Conservation (phyloP, 2,888 invertebrate species). For the Sphaeridia pumilis region DNA sequence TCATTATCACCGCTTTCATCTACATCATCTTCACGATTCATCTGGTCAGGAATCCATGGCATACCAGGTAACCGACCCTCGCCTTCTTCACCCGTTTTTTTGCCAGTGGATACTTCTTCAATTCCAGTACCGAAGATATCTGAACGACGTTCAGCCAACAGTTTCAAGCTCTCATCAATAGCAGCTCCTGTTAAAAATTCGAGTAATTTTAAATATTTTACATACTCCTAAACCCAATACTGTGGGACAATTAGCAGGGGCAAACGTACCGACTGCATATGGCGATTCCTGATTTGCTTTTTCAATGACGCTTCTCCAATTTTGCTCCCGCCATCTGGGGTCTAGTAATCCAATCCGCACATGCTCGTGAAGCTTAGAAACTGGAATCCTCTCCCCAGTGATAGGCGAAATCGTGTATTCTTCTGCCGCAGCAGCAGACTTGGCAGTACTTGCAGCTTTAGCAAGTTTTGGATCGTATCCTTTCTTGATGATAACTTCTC, state of each 20-base stretch:
- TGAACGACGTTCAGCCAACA: slow-evolving; percentile 94
- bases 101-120: slow-evolving; percentile 98
- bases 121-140: slow-evolving; percentile 99
- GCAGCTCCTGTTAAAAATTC: slow-evolving; percentile 58
- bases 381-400: slow-evolving; percentile 94
- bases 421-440: slow-evolving; percentile 54
- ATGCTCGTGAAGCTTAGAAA: slow-evolving; percentile 94
- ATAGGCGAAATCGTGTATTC: slow-evolving; percentile 95
- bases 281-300: slow-evolving; percentile 83
- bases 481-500: slow-evolving; percentile 84
- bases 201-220: background rate
- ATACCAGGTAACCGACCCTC: slow-evolving; percentile 42
- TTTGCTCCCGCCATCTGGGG: slow-evolving; percentile 94
- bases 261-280: slow-evolving; percentile 50
- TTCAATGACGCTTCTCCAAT: slow-evolving; percentile 86
- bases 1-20: no score
- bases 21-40: no score
- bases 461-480: slow-evolving; percentile 92
- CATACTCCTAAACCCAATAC: background rate
- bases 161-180: slow-evolving; percentile 91
- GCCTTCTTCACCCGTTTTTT: slow-evolving; percentile 81
- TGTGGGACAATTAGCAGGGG: slow-evolving; percentile 1
- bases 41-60: slow-evolving; percentile 31
- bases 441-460: slow-evolving; percentile 41
- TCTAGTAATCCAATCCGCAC: slow-evolving; percentile 92